Evolutionary conservation across 2,113 vertebrate genomes (phyloP), one percentile per base, ranked within the genome.

Genomic region (Calidris pugnax): DNA sequence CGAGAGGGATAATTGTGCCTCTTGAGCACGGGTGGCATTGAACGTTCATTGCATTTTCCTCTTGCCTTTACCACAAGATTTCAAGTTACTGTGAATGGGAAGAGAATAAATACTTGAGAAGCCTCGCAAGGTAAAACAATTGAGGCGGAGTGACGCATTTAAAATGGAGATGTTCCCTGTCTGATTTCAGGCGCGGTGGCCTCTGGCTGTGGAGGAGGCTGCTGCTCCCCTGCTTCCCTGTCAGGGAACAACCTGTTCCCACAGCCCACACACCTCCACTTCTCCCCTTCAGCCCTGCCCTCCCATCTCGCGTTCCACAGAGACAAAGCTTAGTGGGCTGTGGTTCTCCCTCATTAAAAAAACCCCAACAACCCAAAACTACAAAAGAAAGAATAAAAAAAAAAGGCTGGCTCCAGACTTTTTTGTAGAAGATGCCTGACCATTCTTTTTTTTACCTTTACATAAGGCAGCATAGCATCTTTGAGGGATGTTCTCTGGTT

Each of bases 161-260:
- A 32, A 76, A 89, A 85, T 35, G 28, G 35, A 93, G 45, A 50
- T 0, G 1, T 69, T 84, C 37, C 26, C 45, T 66, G 16, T 50
- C 33, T 91, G 59, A 47, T 75, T 45, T 14, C 62, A 53, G n/a
- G 21, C 55, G 24, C 1, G 6, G 16, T 2, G 19, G 32, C n/a
- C 41, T 32, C 62, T 85, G 30, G 21, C 48, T 24, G 12, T 39
- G 39, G 45, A 81, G 53, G 43, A 47, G 1, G 67, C 67, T 87
- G 20, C 43, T 0, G 4, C 35, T 71, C 72, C 33, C n/a, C 7
- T 66, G 21, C 10, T 4, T 53, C 24, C 24, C 33, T 2, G 1
- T 8, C 7, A 72, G 39, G 27, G 11, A 91, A 30, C 8, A 37
- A 11, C 14, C 33, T 2, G 0, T 45, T 51, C 67, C 51, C 51